Evolutionary conservation across 37 sponge, comb jelly and placozoan species (phyloP), one percentile per base, ranked within the genome.

Genomic region (Chondrosia reniformis): DNA sequence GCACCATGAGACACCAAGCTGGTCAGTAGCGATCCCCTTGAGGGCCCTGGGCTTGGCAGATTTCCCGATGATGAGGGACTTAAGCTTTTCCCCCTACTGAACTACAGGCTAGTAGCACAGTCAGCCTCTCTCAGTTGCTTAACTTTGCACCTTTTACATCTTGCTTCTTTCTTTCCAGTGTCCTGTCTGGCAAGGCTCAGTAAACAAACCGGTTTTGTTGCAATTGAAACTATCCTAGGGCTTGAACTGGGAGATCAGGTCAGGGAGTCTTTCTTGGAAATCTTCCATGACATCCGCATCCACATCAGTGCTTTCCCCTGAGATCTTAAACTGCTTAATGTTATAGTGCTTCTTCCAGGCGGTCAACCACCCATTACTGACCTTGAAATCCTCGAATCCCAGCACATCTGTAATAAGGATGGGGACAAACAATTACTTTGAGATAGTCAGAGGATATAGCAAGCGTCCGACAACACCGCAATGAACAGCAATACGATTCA

Each of bases 201-300:
- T 71, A 71, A 43, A 71, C 22, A 44, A n/a, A 21, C 74, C 74
- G 22, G 74, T 71, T 71, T 71, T 22, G 74, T 71, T 41, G 74
- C 74, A 71, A 71, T 71, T 71, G 25, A 71, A 71, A 24, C 17
- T 22, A 9, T 39, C 44, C 33, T 71, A 19, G 9, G 74, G 74
- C 22, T 43, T 71, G 40, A 44, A 71, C 21, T 10, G 21, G 12
- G 74, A 71, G 33, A 71, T 30, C 22, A 71, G 40, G n/a, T 71
- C 74, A 71, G 74, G 74, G 15, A 71, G 46, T 32, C 74, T 30
- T 21, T 63, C 19, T 63, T 63, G 10, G 34, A 63, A 63, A 27
- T 63, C 33, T 32, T 63, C 34, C 10, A 63, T 21, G 17, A 63
- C 66, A 63, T 63, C 34, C 13, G 17, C 17, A 31, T 63, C 66